Base-by-base conservation (phyloP, 2,888 invertebrate species). In the Microplitis manilae region DNA sequence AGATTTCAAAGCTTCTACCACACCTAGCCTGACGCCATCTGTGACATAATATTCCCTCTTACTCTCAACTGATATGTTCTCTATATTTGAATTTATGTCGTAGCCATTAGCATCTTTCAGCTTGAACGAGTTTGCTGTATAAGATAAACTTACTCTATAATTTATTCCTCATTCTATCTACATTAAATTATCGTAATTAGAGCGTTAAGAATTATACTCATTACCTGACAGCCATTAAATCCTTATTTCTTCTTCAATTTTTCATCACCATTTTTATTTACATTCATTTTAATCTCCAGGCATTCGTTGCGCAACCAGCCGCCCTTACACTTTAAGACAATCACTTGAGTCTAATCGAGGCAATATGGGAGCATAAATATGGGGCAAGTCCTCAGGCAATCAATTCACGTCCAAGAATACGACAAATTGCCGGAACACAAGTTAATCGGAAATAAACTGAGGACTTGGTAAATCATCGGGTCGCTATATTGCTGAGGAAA, bases 1-100 rank as follows among this genome's bases (percentile, higher is more conserved):
- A 30, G 59, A 80, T 74, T 80, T 70, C 65, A 38, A 38, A 65
- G 65, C 65, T 65, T 65, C 65, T 73, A 78, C 77, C 77, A 74
- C 69, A 61, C 67, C 65, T 78, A 7, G 15, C 68, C 30, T 41
- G 6, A 69, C 15, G 5, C 38, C 62, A 62, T 62, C 62, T 39
- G 62, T 73, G 73, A 73, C 73, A 72, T 72, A 62, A 40, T 40
- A 73, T 64, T 64, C 65, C 61, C 73, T 70, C 62, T 61, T 59
- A 68, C 59, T 65, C 68, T 39, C 8, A 30, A 30, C 30, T 30
- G 30, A 30, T 30, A 30, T 30, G 30, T 30, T 30, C 30, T 30
- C 30, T 30, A 30, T 62, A 38, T 6, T 72, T 67, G 62, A 67
- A 74, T 70, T 72, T 75, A 72, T 64, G 61, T 68, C 64, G 20